Evolutionary conservation across 2,797 vertebrate genomes (phyloP), one percentile per base, ranked within the genome.

Genomic region (Eleutherodactylus coqui): DNA sequence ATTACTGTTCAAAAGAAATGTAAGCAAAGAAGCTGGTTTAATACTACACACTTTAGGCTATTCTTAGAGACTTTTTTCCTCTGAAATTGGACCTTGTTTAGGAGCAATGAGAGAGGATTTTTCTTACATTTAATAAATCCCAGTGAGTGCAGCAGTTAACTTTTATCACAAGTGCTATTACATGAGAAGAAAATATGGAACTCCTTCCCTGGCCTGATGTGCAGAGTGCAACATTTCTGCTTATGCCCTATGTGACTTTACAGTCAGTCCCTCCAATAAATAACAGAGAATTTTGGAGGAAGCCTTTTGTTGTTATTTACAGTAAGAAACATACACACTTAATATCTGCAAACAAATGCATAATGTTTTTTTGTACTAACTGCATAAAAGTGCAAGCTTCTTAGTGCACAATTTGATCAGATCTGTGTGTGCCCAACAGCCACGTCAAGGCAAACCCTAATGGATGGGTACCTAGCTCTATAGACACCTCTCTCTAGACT

Each of bases 61-160:
- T n/a, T 14, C 49, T 41, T 38, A 38, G 32, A 70, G 11, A 9
- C 34, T 27, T 53, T 70, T 70, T 43, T 70, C 8, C 6, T 70
- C 34, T 53, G 24, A 82, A 82, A 38, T 82, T 38, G 21, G 0
- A 47, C 16, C 45, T 82, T 51, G 24, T 70, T 70, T 70, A 34
- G 79, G 47, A 70, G n/a, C 64, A 82, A 27, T 0, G 27, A 70
- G 67, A 55, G 36, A 58, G 53, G 47, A 70, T 70, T 51, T 64
- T 82, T 82, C 64, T 70, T 82, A 82, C 47, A 29, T 82, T 55
- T 53, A 82, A 72, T 72, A 82, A 70, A 82, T 82, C 79, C 79
- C 64, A 47, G 45, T 53, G 64, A 49, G 79, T 70, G 32, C 27
- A 38, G 47, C 64, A 70, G 79, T 82, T 82, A 82, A 82, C 79